These are phyloP conservation scores for Cepaea hortensis DNA, from an alignment of 2,888 invertebrate genomes.

Conservation along the genomic window DNA sequence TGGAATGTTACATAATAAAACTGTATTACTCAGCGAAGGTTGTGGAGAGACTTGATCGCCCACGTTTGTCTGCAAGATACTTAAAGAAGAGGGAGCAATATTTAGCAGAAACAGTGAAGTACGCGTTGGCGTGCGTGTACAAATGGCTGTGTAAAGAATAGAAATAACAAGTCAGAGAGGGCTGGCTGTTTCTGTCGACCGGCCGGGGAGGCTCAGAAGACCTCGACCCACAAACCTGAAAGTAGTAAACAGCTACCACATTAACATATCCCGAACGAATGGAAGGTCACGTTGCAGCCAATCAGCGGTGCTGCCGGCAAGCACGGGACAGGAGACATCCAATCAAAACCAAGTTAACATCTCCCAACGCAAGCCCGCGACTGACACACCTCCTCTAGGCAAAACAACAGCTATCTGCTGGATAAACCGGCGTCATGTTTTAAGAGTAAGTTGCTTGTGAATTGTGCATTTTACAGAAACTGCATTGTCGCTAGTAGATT, in stretches of 20 bases:
- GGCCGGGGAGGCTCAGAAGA: slow-evolving; percentile 46
- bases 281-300: slow-evolving; percentile 59
- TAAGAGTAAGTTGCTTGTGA: background rate
- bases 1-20: too few species aligned
- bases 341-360: slow-evolving; percentile 54
- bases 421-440: slow-evolving; percentile 37
- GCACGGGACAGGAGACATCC: slow-evolving; percentile 51
- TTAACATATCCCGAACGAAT: slow-evolving; percentile 58
- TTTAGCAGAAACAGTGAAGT: too few species aligned
- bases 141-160: background rate
- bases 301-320: slow-evolving; percentile 49
- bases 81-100: too few species aligned
- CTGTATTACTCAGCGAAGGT: too few species aligned
- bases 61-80: too few species aligned
- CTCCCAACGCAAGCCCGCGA: slow-evolving; percentile 50
- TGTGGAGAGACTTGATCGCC: too few species aligned
- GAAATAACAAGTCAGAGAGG: background rate
- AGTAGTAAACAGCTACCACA: slow-evolving; percentile 63
- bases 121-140: too few species aligned
- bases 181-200: background rate
- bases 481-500: background rate
- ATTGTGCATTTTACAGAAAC: background rate
- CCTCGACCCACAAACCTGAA: slow-evolving; percentile 56
- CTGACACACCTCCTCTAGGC: slow-evolving; percentile 54
- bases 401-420: slow-evolving; percentile 47